Conservation (phyloP, 2,797 vertebrate genomes). For the Tiaroga cobitis region DNA sequence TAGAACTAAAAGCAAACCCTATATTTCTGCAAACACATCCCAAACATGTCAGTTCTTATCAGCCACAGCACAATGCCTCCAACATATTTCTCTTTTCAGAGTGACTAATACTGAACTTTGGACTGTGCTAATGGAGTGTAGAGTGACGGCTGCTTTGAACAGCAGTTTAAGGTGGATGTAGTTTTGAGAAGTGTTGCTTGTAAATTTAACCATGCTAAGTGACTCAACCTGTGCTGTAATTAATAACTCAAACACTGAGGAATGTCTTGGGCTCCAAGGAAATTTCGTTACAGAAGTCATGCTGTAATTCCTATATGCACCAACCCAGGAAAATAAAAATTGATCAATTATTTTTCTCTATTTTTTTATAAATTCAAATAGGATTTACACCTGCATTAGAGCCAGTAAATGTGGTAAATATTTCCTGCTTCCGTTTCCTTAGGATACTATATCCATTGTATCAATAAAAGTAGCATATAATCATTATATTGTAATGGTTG, state of each 20-base stretch:
- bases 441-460: neutral
- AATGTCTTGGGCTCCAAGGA: neutral
- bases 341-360: fast-evolving
- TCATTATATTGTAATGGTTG: neutral
- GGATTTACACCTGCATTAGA: neutral
- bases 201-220: conserved; percentile 7
- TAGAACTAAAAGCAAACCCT: conserved; percentile 60
- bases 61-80: conserved; percentile 55
- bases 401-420: neutral
- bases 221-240: conserved; percentile 1
- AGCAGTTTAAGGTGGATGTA: conserved; percentile 12
- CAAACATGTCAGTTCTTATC: conserved; percentile 63
- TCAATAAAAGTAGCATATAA: neutral
- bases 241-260: conserved; percentile 38
- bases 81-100: conserved; percentile 40
- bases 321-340: neutral
- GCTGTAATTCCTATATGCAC: neutral
- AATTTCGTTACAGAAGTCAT: neutral
- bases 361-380: neutral
- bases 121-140: conserved; percentile 25
- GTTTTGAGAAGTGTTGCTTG: conserved; percentile 23
- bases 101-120: conserved; percentile 33
- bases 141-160: conserved; percentile 11
- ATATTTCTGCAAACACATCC: conserved; percentile 62
- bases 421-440: neutral